These are phyloP conservation scores for Athene cunicularia DNA, from an alignment of 2,113 vertebrate genomes.

Conservation along the genomic window DNA sequence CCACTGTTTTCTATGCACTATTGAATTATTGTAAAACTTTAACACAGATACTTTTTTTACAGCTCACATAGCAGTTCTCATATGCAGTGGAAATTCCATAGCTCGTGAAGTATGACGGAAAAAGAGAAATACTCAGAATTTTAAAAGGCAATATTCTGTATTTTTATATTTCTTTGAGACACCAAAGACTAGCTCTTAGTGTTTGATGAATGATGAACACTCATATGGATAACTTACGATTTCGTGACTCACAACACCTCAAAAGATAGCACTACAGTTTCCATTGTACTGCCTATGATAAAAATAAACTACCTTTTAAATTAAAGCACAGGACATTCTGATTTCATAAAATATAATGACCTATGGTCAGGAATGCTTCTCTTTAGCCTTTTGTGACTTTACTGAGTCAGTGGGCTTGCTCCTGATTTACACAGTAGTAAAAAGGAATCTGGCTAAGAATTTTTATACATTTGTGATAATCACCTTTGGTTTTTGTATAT, in stretches of 20 bases:
- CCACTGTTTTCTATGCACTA: background rate
- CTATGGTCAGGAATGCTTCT: background rate
- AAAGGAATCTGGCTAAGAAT: background rate
- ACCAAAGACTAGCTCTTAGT: background rate
- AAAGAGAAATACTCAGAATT: background rate
- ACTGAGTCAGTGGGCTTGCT: background rate
- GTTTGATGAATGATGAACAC: background rate
- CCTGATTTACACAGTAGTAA: background rate
- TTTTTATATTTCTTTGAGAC: background rate
- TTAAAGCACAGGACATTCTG: background rate
- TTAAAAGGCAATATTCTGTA: background rate
- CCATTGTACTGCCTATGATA: background rate
- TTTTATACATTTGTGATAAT: background rate
- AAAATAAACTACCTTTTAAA: background rate
- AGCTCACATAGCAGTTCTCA: background rate
- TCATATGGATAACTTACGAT: background rate
- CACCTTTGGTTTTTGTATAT: background rate
- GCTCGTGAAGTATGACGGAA: background rate
- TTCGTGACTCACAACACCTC: background rate
- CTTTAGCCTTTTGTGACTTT: background rate
- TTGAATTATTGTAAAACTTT: background rate
- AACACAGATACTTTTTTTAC: background rate
- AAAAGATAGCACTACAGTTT: background rate
- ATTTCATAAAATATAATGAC: background rate
- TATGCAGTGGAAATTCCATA: background rate